phyloP scores from a whole-genome alignment of 2,888 invertebrate genomes.

The Cryptocheilus praepositus region DNA sequence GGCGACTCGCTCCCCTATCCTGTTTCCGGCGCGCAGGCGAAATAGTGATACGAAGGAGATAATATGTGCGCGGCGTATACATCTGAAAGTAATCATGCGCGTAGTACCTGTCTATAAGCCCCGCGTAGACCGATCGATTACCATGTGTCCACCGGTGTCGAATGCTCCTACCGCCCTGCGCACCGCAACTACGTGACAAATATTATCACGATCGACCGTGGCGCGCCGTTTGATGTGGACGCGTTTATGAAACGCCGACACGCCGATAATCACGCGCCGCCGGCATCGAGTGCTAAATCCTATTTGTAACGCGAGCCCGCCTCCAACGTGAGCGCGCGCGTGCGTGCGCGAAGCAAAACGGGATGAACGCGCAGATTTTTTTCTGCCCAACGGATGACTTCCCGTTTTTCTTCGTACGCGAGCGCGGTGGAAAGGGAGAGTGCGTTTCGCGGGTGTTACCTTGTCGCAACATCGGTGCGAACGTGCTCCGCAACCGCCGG shows the following conservation, averaged over 20 bases:
- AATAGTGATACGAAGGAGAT: constrained; percentile 48
- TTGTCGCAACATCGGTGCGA: too few relatives aligned
- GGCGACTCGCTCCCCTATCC: too few relatives aligned
- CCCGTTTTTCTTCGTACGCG: neutral
- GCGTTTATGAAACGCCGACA: constrained; percentile 61
- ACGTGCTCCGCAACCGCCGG: too few relatives aligned
- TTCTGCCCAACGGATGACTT: neutral
- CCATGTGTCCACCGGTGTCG: constrained; percentile 45
- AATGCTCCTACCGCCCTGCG: constrained; percentile 38
- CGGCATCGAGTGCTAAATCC: constrained; percentile 56
- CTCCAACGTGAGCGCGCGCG: neutral
- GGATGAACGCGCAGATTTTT: constrained; percentile 1
- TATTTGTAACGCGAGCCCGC: constrained; percentile 53
- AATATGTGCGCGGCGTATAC: constrained; percentile 27
- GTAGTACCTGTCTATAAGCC: constrained; percentile 42
- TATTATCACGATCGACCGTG: constrained; percentile 59
- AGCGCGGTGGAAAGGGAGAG: too few relatives aligned
- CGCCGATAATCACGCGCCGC: constrained; percentile 57
- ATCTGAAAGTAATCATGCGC: constrained; percentile 54
- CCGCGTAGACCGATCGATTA: constrained; percentile 48
- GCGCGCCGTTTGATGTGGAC: constrained; percentile 61
- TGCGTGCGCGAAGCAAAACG: constrained; percentile 14
- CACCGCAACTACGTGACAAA: constrained; percentile 60
- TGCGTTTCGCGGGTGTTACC: neutral
- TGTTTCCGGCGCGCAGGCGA: constrained; percentile 28